A percentile compares a stretch with the other conserved stretches of the same genome.
These are phyloP conservation scores for Istiophorus platypterus DNA, from an alignment of 2,113 vertebrate species.

Conservation along the genomic window DNA sequence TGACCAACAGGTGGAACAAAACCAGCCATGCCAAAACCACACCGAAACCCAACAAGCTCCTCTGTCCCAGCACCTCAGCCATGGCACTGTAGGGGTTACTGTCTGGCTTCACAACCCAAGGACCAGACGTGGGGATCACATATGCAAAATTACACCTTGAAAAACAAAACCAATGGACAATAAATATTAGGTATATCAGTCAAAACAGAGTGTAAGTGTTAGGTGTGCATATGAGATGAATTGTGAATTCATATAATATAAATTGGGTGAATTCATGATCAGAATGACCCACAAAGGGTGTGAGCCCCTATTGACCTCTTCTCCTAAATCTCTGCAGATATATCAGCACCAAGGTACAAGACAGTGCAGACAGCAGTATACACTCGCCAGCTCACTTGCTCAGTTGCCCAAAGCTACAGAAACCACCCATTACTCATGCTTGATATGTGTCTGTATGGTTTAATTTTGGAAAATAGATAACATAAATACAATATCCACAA, in stretches of 20 bases:
- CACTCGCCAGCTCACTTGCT: not conserved
- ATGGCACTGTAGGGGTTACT: slow-evolving; percentile 42
- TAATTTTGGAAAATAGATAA: too few relatives aligned
- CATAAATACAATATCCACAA: too few relatives aligned
- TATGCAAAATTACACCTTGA: slow-evolving; percentile 15
- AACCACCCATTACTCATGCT: not conserved
- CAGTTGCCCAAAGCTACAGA: not conserved
- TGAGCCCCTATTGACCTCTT: not conserved
- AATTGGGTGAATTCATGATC: not conserved
- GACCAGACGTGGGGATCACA: slow-evolving; percentile 8
- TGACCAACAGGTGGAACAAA: slow-evolving; percentile 89
- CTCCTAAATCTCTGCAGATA: not conserved
- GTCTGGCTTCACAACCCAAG: not conserved
- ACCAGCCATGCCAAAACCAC: slow-evolving; percentile 87
- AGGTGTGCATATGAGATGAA: not conserved
- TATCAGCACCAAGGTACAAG: not conserved
- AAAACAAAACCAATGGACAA: slow-evolving; percentile 1
- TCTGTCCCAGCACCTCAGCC: slow-evolving; percentile 78
- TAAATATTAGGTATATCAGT: not conserved
- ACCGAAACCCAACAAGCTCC: slow-evolving; percentile 82
- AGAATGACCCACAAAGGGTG: not conserved
- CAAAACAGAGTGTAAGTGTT: not conserved
- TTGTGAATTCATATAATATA: not conserved
- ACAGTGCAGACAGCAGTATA: not conserved
- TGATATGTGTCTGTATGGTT: not conserved